phyloP scores from a whole-genome alignment of 2,888 invertebrate genomes.

The Nasonia oneida region DNA sequence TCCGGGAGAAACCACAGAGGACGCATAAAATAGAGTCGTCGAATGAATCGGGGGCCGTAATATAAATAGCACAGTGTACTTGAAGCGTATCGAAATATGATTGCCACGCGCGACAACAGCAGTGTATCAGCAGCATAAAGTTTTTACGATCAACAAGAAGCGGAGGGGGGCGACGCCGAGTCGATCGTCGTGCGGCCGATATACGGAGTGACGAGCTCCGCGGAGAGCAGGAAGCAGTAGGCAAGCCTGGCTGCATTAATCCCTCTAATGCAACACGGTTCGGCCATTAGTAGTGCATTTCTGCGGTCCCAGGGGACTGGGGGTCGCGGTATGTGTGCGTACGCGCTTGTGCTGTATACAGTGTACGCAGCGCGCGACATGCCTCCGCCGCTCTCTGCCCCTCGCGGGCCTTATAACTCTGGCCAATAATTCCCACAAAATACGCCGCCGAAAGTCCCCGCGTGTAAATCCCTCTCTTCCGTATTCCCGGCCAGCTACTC shows the following conservation, averaged over 20 bases:
- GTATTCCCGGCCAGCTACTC: conserved; percentile 59
- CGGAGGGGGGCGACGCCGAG: neutral
- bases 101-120: conserved; percentile 15
- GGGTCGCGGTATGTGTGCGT: conserved; percentile 34
- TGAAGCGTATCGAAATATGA: conserved; percentile 40
- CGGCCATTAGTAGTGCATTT: conserved; percentile 75
- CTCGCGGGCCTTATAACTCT: conserved; percentile 64
- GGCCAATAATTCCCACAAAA: conserved; percentile 71
- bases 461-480: neutral
- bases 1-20: neutral
- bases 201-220: conserved; percentile 56
- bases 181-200: conserved; percentile 31
- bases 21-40: neutral
- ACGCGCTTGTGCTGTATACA: conserved; percentile 4
- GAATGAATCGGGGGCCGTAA: neutral
- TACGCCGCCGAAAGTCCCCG: conserved; percentile 48
- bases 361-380: neutral
- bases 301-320: conserved; percentile 72
- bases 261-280: conserved; percentile 75
- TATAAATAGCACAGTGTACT: neutral
- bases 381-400: conserved; percentile 32
- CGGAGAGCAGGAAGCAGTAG: conserved; percentile 47
- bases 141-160: conserved; percentile 11
- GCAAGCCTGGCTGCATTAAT: conserved; percentile 69
- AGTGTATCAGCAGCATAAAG: neutral